These are phyloP conservation scores for Chrysopilus asiliformis DNA, from an alignment of 2,888 invertebrate genomes.

Conservation along the genomic window DNA sequence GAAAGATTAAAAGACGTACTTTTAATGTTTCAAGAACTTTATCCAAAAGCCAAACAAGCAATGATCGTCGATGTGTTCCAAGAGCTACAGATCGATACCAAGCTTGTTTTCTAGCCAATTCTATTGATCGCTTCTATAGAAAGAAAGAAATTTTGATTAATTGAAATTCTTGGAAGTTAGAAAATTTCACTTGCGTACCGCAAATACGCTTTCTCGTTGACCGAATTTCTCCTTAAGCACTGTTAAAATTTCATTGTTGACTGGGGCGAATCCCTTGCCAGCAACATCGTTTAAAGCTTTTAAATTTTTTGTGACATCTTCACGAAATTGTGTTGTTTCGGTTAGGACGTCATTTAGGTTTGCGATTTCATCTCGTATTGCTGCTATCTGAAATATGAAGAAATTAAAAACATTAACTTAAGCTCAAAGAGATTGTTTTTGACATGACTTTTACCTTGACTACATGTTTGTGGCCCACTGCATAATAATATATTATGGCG, in stretches of 20 bases:
- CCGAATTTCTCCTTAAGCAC: conserved; percentile 29
- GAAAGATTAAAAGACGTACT: conserved; percentile 17
- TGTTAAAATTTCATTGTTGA: conserved; percentile 26
- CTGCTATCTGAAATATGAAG: conserved; percentile 22
- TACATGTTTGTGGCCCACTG: conserved; percentile 35
- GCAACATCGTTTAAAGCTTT: conserved; percentile 25
- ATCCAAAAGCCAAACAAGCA: conserved; percentile 41
- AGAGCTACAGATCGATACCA: conserved; percentile 50
- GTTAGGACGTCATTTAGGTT: conserved; percentile 29
- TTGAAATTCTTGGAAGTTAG: background rate
- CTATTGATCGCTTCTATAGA: conserved; percentile 37
- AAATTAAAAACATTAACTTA: conserved; percentile 1
- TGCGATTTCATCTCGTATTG: conserved; percentile 33
- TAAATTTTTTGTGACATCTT: conserved; percentile 28
- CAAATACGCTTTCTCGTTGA: conserved; percentile 32
- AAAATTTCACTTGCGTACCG: conserved; percentile 19
- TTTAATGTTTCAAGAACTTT: conserved; percentile 38
- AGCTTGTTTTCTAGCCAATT: conserved; percentile 49
- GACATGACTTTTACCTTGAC: conserved; percentile 23
- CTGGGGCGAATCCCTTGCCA: conserved; percentile 25
- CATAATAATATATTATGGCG: conserved; percentile 31
- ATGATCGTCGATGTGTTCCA: conserved; percentile 41
- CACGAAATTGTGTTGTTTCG: conserved; percentile 31
- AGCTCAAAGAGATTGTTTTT: conserved; percentile 1
- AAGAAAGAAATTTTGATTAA: background rate